Base-by-base conservation (phyloP, 37 sponge, comb jelly and placozoan species). In the Eunapius fragilis region DNA sequence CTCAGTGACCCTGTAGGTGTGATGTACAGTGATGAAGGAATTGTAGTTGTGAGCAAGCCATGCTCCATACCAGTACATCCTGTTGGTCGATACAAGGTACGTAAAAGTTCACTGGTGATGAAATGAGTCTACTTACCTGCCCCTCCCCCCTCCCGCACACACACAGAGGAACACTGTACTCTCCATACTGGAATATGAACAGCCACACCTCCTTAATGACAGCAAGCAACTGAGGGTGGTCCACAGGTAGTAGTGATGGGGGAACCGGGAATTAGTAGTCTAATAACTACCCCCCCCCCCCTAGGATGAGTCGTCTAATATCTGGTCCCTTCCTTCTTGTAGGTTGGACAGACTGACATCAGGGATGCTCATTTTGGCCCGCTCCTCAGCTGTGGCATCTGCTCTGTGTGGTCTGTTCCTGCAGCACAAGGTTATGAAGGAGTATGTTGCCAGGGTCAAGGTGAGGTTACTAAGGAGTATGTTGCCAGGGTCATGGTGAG, bases 21-120 rank as follows among this genome's bases (percentile, higher is more conserved):
- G 31, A 31, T 92, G 7, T 73, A 91, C 49, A 48, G 75, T 30
- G 82, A 85, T 45, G 89, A 90, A 24, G 83, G 92, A 36, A 31
- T 92, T 22, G 25, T 94, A 25, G 93, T 92, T 7, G 81, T 97
- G 69, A 92, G 92, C 79, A 97, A 97, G 73, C 97, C 97, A 19
- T 78, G 87, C 11, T 97, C 97, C 0, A 92, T 97, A 13, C 97
- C 97, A 28, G 95, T 93, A 2, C 82, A 90, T 71, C 90, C 90
- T n/a, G 68, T 75, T 34, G 82, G 90, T 0, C 69, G 71, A 37
- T 90, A 76, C 35, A 90, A 68, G 70, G 90, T 90, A 27, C 70
- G 19, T 17, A 25, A 7, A 10, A 7, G 71, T 70, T 10, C 71
- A 28, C 71, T 33, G 31, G 0, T 30, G 31, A 13, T 25, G 12